These are phyloP conservation scores for Pseudococcus viburni DNA, from an alignment of 2,888 invertebrate genomes.

Conservation along the genomic window DNA sequence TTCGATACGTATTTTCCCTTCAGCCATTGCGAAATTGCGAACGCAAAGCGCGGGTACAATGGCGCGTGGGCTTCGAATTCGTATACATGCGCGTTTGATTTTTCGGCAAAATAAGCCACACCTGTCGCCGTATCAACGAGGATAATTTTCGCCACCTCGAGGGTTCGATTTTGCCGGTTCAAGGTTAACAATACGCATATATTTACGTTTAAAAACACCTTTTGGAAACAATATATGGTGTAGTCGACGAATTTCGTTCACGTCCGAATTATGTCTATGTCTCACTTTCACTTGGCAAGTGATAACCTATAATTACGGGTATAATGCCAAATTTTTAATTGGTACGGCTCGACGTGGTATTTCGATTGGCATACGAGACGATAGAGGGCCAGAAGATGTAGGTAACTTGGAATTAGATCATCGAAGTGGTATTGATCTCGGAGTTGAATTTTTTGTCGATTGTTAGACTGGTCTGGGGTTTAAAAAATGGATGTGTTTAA, in stretches of 20 bases:
- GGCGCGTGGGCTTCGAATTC: conserved; percentile 33
- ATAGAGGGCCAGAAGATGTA: not conserved
- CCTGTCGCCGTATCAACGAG: conserved; percentile 5
- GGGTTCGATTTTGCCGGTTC: conserved; percentile 8
- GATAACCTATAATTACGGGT: conserved; percentile 10
- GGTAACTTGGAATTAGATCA: not conserved
- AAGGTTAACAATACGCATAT: conserved; percentile 24
- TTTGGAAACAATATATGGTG: conserved; percentile 2
- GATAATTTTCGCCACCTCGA: conserved; percentile 25
- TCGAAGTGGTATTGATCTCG: conserved; percentile 1
- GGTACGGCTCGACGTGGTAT: not conserved
- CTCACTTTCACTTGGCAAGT: conserved; percentile 34
- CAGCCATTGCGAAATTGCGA: conserved; percentile 33
- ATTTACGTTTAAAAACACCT: not conserved
- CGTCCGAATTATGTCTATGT: conserved; percentile 15
- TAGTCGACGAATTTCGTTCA: not conserved
- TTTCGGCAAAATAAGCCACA: conserved; percentile 31
- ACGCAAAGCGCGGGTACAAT: conserved; percentile 1
- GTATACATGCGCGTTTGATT: conserved; percentile 21
- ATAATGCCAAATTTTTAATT: conserved; percentile 27
- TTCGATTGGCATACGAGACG: not conserved
- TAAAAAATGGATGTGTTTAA: not conserved
- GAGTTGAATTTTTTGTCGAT: not conserved
- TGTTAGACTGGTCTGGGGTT: not conserved
- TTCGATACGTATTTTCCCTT: not conserved